Evolutionary conservation across 23 tunicate species (phyloP), one percentile per base, ranked within the genome.

Genomic region (Botrylloides violaceus): DNA sequence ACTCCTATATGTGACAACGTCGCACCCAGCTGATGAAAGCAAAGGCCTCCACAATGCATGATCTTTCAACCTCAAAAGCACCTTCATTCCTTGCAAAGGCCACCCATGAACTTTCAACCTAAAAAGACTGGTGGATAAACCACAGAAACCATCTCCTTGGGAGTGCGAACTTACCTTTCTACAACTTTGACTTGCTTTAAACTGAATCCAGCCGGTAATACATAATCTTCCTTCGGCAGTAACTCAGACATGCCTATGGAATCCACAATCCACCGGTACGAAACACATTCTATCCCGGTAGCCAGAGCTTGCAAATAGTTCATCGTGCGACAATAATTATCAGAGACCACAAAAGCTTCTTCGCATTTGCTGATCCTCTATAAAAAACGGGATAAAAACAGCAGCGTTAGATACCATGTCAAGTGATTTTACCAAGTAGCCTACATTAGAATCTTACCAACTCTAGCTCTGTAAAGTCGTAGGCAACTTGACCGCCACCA

Each of bases 181-280:
- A 68, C 74, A 38, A 35, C 25, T 6, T 56, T 23, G 28, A 6
- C n/a, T 9, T 68, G 58, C 26, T 68, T 26, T 30, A 43, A 21
- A 43, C 74, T 68, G 58, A 35, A 68, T 68, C 74, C 74, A 4
- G 74, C 74, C 26, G 56, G 74, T 26, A 68, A 43, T 5, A 68
- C 22, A 38, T 68, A 68, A 20, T 31, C 6, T 23, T 38, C 6
- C 4, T 21, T 68, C 30, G 74, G 58, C 18, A 25, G 36, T 24
- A 68, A 28, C 25, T 4, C 25, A 5, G 32, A 9, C 1, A 2
- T 4, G n/a, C n/a, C 21, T 9, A 56, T 68, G 21, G 58, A 68
- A 43, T 68, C 74, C 20, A 23, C 37, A 22, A 68, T 68, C 74
- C 74, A 68, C 49, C 24, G 56, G 37, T 68, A 68, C 36, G 74